A percentile compares a stretch with the other conserved stretches of the same genome.
Evolutionary conservation across 2,888 invertebrate species (phyloP).

Genomic region (Gerris lacustris): DNA sequence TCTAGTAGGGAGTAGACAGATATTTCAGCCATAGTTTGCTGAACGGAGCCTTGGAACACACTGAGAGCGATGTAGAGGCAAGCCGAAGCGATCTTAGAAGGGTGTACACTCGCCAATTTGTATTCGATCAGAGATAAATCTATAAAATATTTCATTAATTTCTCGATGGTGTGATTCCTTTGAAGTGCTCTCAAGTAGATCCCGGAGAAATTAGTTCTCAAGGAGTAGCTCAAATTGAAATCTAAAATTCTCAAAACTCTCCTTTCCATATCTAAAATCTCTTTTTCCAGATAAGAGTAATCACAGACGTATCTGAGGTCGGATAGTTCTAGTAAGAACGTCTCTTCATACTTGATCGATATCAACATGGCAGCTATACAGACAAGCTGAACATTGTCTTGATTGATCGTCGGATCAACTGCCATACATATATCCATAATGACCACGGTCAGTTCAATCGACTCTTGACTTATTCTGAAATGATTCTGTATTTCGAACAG

Average conservation of each 20-base stretch:
- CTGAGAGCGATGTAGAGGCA: conserved; percentile 63
- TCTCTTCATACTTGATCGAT: conserved; percentile 91
- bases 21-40: conserved; percentile 69
- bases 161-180: neutral
- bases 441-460: conserved; percentile 74
- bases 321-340: conserved; percentile 69
- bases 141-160: conserved; percentile 70
- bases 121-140: conserved; percentile 75
- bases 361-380: conserved; percentile 77
- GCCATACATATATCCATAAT: conserved; percentile 83
- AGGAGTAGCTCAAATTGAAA: conserved; percentile 72
- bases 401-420: conserved; percentile 51
- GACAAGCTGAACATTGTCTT: conserved; percentile 68
- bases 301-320: conserved; percentile 90
- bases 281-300: conserved; percentile 63
- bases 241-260: conserved; percentile 61
- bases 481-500: conserved; percentile 79
- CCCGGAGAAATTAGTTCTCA: conserved; percentile 78
- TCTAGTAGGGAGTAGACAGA: conserved; percentile 59
- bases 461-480: conserved; percentile 75
- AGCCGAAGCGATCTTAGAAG: conserved; percentile 73
- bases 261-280: conserved; percentile 72
- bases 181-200: conserved; percentile 41
- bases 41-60: conserved; percentile 36
- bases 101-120: conserved; percentile 59